A percentile compares a stretch with the other conserved stretches of the same genome.
Conservation (phyloP, 2,113 vertebrate genomes). For the Muntiacus reevesi region DNA sequence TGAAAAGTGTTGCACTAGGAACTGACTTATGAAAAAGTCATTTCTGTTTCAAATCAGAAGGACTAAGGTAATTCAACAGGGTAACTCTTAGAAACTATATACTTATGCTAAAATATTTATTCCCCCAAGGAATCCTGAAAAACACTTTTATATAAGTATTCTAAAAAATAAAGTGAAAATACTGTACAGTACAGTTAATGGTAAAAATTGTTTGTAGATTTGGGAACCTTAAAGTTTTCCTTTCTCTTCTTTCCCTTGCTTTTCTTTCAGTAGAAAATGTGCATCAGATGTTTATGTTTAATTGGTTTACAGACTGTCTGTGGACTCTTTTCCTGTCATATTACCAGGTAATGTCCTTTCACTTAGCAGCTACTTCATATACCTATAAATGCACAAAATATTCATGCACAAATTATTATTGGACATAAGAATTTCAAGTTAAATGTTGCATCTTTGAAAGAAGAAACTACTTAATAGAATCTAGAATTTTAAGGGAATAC, state of each 20-base stretch:
- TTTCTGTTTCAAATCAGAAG: conserved; percentile 41
- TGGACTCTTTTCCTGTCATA: conserved; percentile 79
- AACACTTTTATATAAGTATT: conserved; percentile 48
- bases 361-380: conserved; percentile 73
- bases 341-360: conserved; percentile 77
- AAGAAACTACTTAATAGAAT: conserved; percentile 32
- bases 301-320: conserved; percentile 79
- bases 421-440: conserved; percentile 49
- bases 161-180: conserved; percentile 64
- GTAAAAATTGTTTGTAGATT: conserved; percentile 74
- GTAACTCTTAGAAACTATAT: conserved; percentile 39
- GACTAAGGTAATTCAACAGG: conserved; percentile 29
- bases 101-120: conserved; percentile 36
- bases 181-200: conserved; percentile 66
- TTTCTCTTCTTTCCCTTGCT: conserved; percentile 79
- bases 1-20: conserved; percentile 38
- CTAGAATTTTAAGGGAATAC: conserved; percentile 38
- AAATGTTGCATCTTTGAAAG: conserved; percentile 40
- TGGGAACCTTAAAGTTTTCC: conserved; percentile 78
- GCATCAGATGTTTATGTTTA: conserved; percentile 79
- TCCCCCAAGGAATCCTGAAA: conserved; percentile 26
- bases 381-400: conserved; percentile 62
- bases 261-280: conserved; percentile 80
- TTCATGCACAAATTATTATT: conserved; percentile 60
- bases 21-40: conserved; percentile 22